Conservation (phyloP, 1,140 invertebrate species). For the Tigriopus japonicus region DNA sequence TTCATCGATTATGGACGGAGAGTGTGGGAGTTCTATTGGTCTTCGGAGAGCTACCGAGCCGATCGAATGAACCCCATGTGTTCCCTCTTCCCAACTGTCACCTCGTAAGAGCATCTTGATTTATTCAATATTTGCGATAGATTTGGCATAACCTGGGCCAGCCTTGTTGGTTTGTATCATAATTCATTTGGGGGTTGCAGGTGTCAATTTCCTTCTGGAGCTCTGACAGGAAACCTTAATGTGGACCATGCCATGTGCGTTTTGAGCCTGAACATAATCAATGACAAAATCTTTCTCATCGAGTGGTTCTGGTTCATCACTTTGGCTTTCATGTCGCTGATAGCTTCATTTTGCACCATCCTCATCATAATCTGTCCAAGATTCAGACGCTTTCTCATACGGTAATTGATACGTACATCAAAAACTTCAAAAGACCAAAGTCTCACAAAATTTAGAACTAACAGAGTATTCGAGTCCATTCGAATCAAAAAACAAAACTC, state of each 20-base stretch:
- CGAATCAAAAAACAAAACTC: too few relatives aligned
- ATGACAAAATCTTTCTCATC: constrained; percentile 22
- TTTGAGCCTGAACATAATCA: constrained; percentile 20
- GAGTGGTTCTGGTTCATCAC: constrained; percentile 21
- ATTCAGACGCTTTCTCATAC: too few relatives aligned
- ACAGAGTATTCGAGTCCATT: too few relatives aligned
- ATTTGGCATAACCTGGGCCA: not conserved
- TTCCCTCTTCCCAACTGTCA: constrained; percentile 2
- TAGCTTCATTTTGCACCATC: too few relatives aligned
- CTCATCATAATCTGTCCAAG: too few relatives aligned
- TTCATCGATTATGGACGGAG: not conserved
- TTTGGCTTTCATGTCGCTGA: constrained; percentile 17
- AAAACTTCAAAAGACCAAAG: not conserved
- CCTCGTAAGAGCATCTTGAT: not conserved
- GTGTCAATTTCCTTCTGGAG: constrained; percentile 11
- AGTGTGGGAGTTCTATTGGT: not conserved
- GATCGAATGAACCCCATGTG: not conserved
- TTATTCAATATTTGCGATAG: not conserved
- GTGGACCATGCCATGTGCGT: constrained; percentile 13
- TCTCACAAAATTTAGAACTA: not conserved
- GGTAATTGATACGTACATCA: not conserved
- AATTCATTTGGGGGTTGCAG: not conserved
- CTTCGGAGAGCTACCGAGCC: not conserved
- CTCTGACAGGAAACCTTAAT: constrained; percentile 5
- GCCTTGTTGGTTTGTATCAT: not conserved